phyloP scores from a whole-genome alignment of 2,888 invertebrate species.

The Drosophila siamana region DNA sequence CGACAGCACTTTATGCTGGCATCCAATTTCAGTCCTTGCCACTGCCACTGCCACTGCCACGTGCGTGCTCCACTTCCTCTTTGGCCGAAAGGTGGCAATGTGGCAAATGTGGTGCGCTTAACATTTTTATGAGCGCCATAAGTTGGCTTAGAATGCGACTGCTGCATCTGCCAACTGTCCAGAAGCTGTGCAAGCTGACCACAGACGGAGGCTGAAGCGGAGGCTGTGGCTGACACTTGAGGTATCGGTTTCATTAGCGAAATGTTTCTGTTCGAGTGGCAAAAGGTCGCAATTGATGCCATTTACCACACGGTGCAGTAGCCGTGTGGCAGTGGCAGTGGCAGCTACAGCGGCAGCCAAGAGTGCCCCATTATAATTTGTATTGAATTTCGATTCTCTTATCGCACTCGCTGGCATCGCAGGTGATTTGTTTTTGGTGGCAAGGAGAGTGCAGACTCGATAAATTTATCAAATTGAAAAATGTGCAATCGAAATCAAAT shows the following conservation, averaged over 20 bases:
- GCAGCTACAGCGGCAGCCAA: constrained; percentile 25
- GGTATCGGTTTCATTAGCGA: constrained; percentile 80
- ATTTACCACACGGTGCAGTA: constrained; percentile 62
- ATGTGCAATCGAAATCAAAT: constrained; percentile 77
- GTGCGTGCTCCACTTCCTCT: constrained; percentile 73
- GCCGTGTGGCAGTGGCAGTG: constrained; percentile 27
- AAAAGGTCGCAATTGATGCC: constrained; percentile 81
- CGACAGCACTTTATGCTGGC: constrained; percentile 37
- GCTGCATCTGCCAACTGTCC: constrained; percentile 33
- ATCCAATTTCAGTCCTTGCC: constrained; percentile 64
- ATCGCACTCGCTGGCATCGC: constrained; percentile 53
- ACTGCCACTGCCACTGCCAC: constrained; percentile 53
- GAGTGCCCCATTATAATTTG: constrained; percentile 76
- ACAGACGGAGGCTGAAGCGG: constrained; percentile 37
- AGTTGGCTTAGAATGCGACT: constrained; percentile 65
- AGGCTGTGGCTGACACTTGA: constrained; percentile 66
- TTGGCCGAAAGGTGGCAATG: constrained; percentile 75
- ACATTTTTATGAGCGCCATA: constrained; percentile 74
- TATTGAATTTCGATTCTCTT: constrained; percentile 69
- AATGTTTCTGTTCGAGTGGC: constrained; percentile 78
- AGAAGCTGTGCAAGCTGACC: constrained; percentile 27
- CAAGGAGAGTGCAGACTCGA: constrained; percentile 52
- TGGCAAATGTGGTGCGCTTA: constrained; percentile 78
- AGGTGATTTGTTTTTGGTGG: constrained; percentile 63
- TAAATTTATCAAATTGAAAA: constrained; percentile 79